A percentile compares a stretch with the other conserved stretches of the same genome.
Conservation (phyloP, 1,140 invertebrate species). For the Callitettix versicolor region DNA sequence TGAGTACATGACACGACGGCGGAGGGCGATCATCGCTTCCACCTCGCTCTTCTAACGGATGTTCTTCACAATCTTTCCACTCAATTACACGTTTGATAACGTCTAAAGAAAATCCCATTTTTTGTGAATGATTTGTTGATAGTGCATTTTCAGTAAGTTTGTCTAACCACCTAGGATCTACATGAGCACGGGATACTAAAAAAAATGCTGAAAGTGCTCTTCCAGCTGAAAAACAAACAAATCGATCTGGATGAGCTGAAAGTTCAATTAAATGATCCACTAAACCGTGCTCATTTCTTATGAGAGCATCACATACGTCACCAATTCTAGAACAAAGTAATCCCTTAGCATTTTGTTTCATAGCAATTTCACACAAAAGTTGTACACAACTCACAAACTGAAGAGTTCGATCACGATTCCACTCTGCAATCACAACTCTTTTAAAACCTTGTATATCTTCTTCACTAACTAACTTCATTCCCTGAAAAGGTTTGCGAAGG, state of each 20-base stretch:
- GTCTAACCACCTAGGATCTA: conserved; percentile 67
- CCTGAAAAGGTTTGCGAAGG: conserved; percentile 55
- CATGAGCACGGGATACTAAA: conserved; percentile 67
- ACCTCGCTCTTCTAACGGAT: conserved; percentile 59
- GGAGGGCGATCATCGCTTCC: conserved; percentile 20
- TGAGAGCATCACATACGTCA: conserved; percentile 65
- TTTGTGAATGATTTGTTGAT: conserved; percentile 51
- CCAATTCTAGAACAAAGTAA: conserved; percentile 67
- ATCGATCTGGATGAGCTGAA: conserved; percentile 63
- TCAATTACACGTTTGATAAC: conserved; percentile 75
- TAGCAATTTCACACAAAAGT: conserved; percentile 69
- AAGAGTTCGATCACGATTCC: conserved; percentile 57
- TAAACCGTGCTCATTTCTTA: conserved; percentile 67
- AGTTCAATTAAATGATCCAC: conserved; percentile 73
- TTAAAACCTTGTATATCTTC: conserved; percentile 34
- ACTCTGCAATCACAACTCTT: conserved; percentile 48
- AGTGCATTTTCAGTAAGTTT: conserved; percentile 41
- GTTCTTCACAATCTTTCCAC: conserved; percentile 73
- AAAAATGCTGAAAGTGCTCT: conserved; percentile 71
- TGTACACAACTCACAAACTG: conserved; percentile 73
- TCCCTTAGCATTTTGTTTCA: conserved; percentile 70
- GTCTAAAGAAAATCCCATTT: conserved; percentile 73
- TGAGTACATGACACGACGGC: conserved; percentile 48
- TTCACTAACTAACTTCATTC: conserved; percentile 30
- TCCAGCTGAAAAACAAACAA: conserved; percentile 66